Conservation (phyloP, 2,797 vertebrate species). For the Enteromius fasciolatus region DNA sequence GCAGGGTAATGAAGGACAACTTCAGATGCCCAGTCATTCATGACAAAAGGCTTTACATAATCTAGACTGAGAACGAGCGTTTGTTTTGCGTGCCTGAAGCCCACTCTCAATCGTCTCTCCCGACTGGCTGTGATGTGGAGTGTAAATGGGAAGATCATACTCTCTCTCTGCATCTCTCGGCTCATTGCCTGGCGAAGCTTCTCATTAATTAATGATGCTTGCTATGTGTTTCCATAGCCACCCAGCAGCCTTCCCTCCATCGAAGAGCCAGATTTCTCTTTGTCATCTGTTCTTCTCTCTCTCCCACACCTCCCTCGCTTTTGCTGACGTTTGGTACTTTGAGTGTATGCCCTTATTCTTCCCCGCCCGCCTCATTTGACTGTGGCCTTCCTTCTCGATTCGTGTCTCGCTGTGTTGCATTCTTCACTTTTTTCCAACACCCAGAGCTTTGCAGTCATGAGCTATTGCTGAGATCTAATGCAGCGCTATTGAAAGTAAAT, state of each 20-base stretch:
- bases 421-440: conserved; percentile 23
- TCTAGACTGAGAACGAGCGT: neutral
- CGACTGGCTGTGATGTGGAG: conserved; percentile 42
- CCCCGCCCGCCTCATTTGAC: neutral
- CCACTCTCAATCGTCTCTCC: neutral
- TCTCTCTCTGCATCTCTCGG: conserved; percentile 33
- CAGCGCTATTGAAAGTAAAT: conserved; percentile 47
- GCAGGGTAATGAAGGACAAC: conserved; percentile 31
- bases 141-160: conserved; percentile 41
- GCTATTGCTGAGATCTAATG: conserved; percentile 11
- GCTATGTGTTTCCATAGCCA: conserved; percentile 68
- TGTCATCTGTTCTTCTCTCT: conserved; percentile 56
- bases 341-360: conserved; percentile 28
- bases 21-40: conserved; percentile 17
- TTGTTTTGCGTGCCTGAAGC: conserved; percentile 26
- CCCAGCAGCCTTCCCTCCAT: conserved; percentile 53
- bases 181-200: conserved; percentile 57
- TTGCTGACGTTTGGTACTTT: conserved; percentile 40
- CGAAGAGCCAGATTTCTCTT: conserved; percentile 48
- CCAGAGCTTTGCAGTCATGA: conserved; percentile 31
- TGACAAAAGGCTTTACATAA: conserved; percentile 24
- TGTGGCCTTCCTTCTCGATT: conserved; percentile 24
- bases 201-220: conserved; percentile 61
- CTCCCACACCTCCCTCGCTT: conserved; percentile 56
- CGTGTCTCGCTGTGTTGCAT: conserved; percentile 43